Evolutionary conservation across 2,888 invertebrate species (phyloP).

Genomic region (Agrypnus murinus): DNA sequence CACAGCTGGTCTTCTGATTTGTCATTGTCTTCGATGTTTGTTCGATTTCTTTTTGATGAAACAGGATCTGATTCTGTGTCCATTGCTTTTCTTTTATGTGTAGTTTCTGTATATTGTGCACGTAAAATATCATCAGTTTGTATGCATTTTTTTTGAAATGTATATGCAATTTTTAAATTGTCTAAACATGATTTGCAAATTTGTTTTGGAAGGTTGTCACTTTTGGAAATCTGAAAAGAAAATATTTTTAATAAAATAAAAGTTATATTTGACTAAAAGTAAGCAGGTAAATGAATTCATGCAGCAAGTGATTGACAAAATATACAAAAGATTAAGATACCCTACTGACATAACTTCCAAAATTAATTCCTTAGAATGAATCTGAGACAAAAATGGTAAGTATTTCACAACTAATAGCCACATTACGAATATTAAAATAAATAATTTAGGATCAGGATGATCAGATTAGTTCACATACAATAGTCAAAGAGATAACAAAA

Average conservation of each 20-base stretch:
- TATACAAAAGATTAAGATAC: no score
- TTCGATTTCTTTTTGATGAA: neutral
- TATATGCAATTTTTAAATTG: slow-evolving; percentile 59
- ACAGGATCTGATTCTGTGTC: slow-evolving; percentile 9
- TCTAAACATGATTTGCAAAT: slow-evolving; percentile 63
- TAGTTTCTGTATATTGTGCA: slow-evolving; percentile 8
- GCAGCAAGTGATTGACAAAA: no score
- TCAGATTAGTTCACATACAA: no score
- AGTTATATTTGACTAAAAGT: no score
- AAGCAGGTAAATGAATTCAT: no score
- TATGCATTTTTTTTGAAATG: slow-evolving; percentile 62
- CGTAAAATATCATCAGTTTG: slow-evolving; percentile 54
- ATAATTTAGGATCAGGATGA: no score
- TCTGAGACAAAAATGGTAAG: no score
- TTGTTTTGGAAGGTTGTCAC: slow-evolving; percentile 62
- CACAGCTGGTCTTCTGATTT: neutral
- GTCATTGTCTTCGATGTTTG: neutral
- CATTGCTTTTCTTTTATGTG: slow-evolving; percentile 18
- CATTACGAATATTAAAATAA: no score
- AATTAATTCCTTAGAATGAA: no score
- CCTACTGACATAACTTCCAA: no score
- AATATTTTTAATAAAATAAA: neutral
- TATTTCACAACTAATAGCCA: no score
- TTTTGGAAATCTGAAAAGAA: slow-evolving; percentile 57
- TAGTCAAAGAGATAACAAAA: no score